A percentile compares a stretch with the other conserved stretches of the same genome.
Evolutionary conservation across 2,113 vertebrate genomes (phyloP).

Genomic region (Zingel zingel): DNA sequence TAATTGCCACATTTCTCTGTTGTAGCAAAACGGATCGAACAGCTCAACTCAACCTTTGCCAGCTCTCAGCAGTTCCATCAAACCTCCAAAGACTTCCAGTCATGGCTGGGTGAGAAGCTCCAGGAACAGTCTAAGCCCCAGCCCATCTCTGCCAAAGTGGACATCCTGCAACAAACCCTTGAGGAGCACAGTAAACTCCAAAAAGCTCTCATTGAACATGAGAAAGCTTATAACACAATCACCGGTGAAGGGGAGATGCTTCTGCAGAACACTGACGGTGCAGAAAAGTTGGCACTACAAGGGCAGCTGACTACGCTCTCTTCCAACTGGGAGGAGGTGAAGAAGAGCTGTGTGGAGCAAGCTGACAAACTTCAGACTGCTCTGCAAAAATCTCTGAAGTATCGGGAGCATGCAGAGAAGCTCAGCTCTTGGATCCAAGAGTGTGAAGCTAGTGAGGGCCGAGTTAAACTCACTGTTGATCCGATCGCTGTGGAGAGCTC

Average conservation of each 20-base stretch:
- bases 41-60: slow-evolving; percentile 91
- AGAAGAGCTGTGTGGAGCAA: slow-evolving; percentile 86
- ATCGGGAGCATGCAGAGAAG: slow-evolving; percentile 88
- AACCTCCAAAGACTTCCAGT: slow-evolving; percentile 93
- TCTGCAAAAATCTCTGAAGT: slow-evolving; percentile 89
- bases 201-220: slow-evolving; percentile 82
- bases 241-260: slow-evolving; percentile 91
- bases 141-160: slow-evolving; percentile 87
- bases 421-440: slow-evolving; percentile 90
- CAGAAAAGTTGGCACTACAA: slow-evolving; percentile 90
- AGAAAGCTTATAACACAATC: slow-evolving; percentile 87
- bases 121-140: slow-evolving; percentile 84
- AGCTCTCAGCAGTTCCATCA: slow-evolving; percentile 96
- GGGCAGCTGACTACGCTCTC: slow-evolving; percentile 88
- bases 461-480: slow-evolving; percentile 85
- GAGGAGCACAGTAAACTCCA: slow-evolving; percentile 88
- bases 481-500: slow-evolving; percentile 86
- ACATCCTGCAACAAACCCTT: slow-evolving; percentile 86
- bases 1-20: slow-evolving; percentile 47
- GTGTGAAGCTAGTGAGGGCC: slow-evolving; percentile 83
- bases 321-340: slow-evolving; percentile 91
- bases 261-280: slow-evolving; percentile 91
- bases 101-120: slow-evolving; percentile 90
- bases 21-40: slow-evolving; percentile 89
- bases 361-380: slow-evolving; percentile 87